Conservation (phyloP, 2,797 vertebrate genomes). For the Trachops cirrhosus region DNA sequence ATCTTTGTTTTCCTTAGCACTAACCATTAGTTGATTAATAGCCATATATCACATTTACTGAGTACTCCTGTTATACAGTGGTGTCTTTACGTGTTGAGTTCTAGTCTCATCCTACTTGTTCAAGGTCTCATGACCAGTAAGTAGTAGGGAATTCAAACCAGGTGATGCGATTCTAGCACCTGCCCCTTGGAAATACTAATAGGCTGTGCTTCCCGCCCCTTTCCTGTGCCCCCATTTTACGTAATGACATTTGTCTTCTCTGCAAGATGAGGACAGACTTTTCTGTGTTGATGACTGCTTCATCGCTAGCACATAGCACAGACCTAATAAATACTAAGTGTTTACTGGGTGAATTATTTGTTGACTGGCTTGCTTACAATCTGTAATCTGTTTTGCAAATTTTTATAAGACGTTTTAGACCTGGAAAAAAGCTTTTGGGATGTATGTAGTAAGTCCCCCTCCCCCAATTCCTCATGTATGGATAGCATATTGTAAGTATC, state of each 20-base stretch:
- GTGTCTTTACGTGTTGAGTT: not conserved
- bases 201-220: not conserved
- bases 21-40: slow-evolving; percentile 2
- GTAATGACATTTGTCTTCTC: not conserved
- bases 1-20: not conserved
- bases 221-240: not conserved
- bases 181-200: not conserved
- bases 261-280: not conserved
- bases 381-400: not conserved
- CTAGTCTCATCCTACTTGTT: not conserved
- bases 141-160: slow-evolving; percentile 2
- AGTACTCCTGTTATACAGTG: not conserved
- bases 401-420: not conserved
- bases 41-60: not conserved
- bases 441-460: not conserved
- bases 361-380: not conserved
- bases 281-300: not conserved
- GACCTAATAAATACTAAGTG: not conserved
- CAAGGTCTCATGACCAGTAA: not conserved
- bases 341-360: not conserved
- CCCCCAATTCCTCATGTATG: not conserved
- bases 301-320: not conserved
- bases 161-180: not conserved
- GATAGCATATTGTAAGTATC: not conserved
- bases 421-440: not conserved